Base-by-base conservation (phyloP, 2,797 vertebrate species). In the Meriones psammophilus region DNA sequence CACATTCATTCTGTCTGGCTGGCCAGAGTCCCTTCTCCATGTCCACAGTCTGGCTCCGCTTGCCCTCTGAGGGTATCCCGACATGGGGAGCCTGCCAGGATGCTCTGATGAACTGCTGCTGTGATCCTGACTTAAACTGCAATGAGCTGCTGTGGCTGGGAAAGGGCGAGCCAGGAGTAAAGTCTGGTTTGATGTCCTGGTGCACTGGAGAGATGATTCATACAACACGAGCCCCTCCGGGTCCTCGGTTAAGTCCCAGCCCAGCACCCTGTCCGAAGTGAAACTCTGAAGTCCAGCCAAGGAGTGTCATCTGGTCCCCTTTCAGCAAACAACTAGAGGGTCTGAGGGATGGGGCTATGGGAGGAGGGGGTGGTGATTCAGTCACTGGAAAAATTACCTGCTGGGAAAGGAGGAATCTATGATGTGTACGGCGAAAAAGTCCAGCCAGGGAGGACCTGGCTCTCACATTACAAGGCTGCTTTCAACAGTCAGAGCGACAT, bases 331-430 rank as follows among this genome's bases (percentile, higher is more conserved):
- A 10, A 54, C 66, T 20, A 84, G 30, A 54, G 94, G 93, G 66
- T 97, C 36, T 80, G 80, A 96, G 93, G 86, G 90, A 92, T 17
- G 78, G 46, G 78, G 91, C 15, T 28, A n/a, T 36, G 66, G 17
- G 36, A 88, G 93, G 56, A 17, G 14, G 18, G 26, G 3, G 5
- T 88, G n/a, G 5, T 68, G 60, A 56, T 50, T 79, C 80, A 97
- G 94, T 86, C 85, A 15, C 71, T 92, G 89, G 97, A 96, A 94
- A 93, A 94, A 89, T 77, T 91, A 92, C 96, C 95, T 97, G 80
- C 94, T 87, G 95, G 85, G 89, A 94, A 97, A 58, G 56, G 94
- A 92, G 89, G 77, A 88, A 77, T 88, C 8, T 77, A 50, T 94
- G 89, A 77, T 91, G 74, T 88, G 77, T 81, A 69, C n/a, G 54